These are phyloP conservation scores for Meganola albula DNA, from an alignment of 2,888 invertebrate genomes.

Conservation along the genomic window DNA sequence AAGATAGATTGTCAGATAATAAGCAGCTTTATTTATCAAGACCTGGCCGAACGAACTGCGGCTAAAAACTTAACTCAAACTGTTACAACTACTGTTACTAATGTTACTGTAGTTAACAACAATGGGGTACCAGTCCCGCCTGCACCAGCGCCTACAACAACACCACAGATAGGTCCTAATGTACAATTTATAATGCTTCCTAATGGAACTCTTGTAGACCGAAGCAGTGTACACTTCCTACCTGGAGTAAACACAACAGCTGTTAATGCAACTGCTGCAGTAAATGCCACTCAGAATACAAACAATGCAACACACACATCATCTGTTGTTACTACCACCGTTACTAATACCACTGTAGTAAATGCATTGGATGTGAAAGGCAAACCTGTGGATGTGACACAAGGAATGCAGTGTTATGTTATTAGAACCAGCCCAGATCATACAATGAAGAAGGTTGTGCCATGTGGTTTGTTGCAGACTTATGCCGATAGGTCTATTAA, in stretches of 20 bases:
- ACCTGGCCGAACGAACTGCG: slow-evolving; percentile 18
- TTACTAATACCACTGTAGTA: slow-evolving; percentile 52
- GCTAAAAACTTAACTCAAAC: not conserved
- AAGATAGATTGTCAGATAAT: slow-evolving; percentile 63
- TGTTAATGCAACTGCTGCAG: slow-evolving; percentile 25
- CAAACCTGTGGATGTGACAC: slow-evolving; percentile 54
- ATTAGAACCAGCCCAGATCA: slow-evolving; percentile 41
- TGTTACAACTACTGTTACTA: slow-evolving; percentile 50
- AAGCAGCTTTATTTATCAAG: slow-evolving; percentile 57
- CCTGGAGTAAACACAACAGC: slow-evolving; percentile 1
- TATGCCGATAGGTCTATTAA: slow-evolving; percentile 57
- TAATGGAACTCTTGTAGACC: slow-evolving; percentile 50
- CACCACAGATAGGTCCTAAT: slow-evolving; percentile 24
- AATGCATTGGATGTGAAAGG: slow-evolving; percentile 68
- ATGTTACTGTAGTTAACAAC: slow-evolving; percentile 52
- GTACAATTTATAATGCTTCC: slow-evolving; percentile 45
- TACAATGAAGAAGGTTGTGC: slow-evolving; percentile 50
- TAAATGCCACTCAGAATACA: slow-evolving; percentile 25
- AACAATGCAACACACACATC: slow-evolving; percentile 36
- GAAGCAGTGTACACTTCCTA: slow-evolving; percentile 2
- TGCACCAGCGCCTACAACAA: slow-evolving; percentile 11
- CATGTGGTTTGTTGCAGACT: slow-evolving; percentile 57
- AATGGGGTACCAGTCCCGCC: slow-evolving; percentile 31
- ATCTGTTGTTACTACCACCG: slow-evolving; percentile 42
- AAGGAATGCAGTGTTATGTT: slow-evolving; percentile 61